Evolutionary conservation across 2,888 invertebrate species (phyloP), one percentile per base, ranked within the genome.

Genomic region (Adineta ricciae): DNA sequence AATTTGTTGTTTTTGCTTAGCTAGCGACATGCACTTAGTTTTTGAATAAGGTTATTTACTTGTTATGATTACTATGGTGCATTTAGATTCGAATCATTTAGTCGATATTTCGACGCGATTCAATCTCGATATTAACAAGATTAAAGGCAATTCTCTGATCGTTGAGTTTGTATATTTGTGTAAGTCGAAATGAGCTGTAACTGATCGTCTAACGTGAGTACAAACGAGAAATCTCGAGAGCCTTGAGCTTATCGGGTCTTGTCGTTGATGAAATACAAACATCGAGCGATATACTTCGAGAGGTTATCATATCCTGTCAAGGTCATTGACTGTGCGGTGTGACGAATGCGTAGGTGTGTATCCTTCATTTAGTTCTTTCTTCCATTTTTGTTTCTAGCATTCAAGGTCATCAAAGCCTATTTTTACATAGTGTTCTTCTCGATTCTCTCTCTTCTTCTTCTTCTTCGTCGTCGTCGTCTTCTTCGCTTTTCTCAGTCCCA

Each of bases 361-460:
- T 64, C 64, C 64, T 64, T 64, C 64, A 64, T 64, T 64, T 64
- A 64, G 64, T 64, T 64, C 64, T 64, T 64, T 64, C 64, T 27
- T 64, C 27, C 64, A 64, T 64, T 27, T 64, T 32, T 64, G 64
- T 32, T 64, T 64, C 64, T 64, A 64, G 32, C 64, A 64, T 64
- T 64, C 64, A 64, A 64, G 64, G 64, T 19, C 64, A 64, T 64
- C 64, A 64, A 64, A 64, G 32, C 64, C 32, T 64, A 64, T 64
- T 64, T 64, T 64, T 64, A 64, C 64, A 64, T 64, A 64, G 64
- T 32, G 16, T 64, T 64, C 64, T 64, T 64, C 64, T 64, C 64
- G 32, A 32, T 64, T 64, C 64, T 64, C 64, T 46, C 46, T 46
- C 46, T 46, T 46, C 46, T 5, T 46, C 46, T 46, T 46, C 46